Evolutionary conservation across 2,888 invertebrate genomes (phyloP).

Genomic region (Stenichneumon culpator): DNA sequence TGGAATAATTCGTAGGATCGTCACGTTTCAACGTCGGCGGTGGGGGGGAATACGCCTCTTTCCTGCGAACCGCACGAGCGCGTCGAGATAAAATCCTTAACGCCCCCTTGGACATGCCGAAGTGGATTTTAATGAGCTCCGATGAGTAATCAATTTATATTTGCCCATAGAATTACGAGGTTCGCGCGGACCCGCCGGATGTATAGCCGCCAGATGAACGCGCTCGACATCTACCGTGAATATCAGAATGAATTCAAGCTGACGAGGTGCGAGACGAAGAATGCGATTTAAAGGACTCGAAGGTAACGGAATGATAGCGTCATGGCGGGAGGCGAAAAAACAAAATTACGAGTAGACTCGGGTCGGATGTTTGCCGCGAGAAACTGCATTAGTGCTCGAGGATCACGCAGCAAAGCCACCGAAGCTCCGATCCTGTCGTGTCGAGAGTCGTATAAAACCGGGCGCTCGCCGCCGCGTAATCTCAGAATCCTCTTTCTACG

Average conservation of each 20-base stretch:
- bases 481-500: conserved; percentile 67
- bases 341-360: background rate
- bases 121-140: conserved; percentile 56
- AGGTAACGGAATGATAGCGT: background rate
- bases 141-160: conserved; percentile 49
- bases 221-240: conserved; percentile 11
- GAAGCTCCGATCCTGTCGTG: conserved; percentile 48
- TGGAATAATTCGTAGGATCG: conserved; percentile 65
- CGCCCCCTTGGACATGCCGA: conserved; percentile 27
- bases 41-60: background rate
- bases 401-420: conserved; percentile 44
- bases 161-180: conserved; percentile 27
- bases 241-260: background rate
- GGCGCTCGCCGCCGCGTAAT: conserved; percentile 54
- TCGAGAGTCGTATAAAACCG: conserved; percentile 54
- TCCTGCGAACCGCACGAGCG: conserved; percentile 21
- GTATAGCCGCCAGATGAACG: background rate
- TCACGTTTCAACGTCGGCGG: conserved; percentile 61
- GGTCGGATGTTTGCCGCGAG: background rate
- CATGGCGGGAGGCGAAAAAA: background rate
- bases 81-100: conserved; percentile 35
- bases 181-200: background rate
- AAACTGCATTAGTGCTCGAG: conserved; percentile 48
- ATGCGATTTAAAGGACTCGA: background rate
- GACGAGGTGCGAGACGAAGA: background rate